These are phyloP conservation scores for Himalopsyche japonica DNA, from an alignment of 2,888 invertebrate species.

Conservation along the genomic window DNA sequence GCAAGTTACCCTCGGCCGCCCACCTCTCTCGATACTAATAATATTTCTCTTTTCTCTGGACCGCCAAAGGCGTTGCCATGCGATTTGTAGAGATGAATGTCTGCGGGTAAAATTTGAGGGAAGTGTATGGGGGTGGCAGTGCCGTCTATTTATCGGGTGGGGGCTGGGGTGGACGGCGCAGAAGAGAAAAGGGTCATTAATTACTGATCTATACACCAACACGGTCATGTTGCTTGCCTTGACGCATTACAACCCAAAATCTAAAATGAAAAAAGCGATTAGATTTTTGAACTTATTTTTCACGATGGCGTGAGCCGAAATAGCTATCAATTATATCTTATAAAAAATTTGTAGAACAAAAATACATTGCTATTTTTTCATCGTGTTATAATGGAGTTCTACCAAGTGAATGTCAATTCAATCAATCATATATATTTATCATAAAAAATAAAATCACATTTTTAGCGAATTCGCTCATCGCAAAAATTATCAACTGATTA, in stretches of 20 bases:
- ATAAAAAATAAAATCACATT: too few relatives aligned
- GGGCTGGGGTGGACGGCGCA: constrained; percentile 27
- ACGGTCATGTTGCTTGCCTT: constrained; percentile 2
- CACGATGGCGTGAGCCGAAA: too few relatives aligned
- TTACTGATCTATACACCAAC: constrained; percentile 43
- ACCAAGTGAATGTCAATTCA: too few relatives aligned
- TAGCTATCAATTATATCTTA: too few relatives aligned
- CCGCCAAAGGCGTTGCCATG: constrained; percentile 27
- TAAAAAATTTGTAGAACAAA: too few relatives aligned
- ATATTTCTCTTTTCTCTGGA: constrained; percentile 11
- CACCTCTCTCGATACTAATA: constrained; percentile 12
- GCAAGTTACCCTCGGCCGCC: neutral
- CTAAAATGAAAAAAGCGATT: too few relatives aligned
- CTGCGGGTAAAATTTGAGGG: constrained; percentile 11
- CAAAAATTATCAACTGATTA: too few relatives aligned
- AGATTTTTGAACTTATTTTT: too few relatives aligned
- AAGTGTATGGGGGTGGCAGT: constrained; percentile 16
- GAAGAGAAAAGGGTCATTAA: constrained; percentile 49
- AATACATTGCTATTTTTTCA: too few relatives aligned
- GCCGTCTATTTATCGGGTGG: constrained; percentile 14
- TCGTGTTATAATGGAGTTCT: too few relatives aligned
- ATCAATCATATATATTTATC: too few relatives aligned
- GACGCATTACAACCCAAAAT: neutral
- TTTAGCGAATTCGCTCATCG: too few relatives aligned
- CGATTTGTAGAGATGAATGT: constrained; percentile 17